Evolutionary conservation across 1,140 invertebrate genomes (phyloP).

Genomic region (Laodelphax striatellus): DNA sequence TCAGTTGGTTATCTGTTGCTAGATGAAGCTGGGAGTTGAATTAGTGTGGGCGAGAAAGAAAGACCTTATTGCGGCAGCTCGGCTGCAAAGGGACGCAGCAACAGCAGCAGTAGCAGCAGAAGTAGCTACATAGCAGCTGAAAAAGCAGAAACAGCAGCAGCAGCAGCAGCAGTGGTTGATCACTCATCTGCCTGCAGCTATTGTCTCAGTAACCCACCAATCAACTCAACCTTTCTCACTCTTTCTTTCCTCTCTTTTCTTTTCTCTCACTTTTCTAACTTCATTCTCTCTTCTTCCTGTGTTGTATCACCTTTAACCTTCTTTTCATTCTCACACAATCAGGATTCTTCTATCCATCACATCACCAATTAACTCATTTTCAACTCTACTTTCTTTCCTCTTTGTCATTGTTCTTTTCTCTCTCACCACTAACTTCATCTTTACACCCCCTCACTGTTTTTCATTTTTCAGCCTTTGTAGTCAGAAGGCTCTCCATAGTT

Average conservation of each 20-base stretch:
- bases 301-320: background rate
- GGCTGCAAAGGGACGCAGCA: no score
- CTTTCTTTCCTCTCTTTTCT: background rate
- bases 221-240: background rate
- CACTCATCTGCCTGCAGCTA: no score
- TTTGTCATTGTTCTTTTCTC: background rate
- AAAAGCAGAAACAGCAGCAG: no score
- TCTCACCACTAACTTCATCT: background rate
- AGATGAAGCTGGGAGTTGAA: no score
- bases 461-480: no score
- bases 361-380: background rate
- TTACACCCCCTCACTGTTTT: background rate
- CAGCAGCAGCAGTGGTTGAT: no score
- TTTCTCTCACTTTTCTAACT: background rate
- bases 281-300: background rate
- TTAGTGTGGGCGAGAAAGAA: no score
- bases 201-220: background rate
- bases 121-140: no score
- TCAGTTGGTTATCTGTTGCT: no score
- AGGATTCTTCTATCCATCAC: background rate
- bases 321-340: background rate
- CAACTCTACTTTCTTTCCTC: background rate
- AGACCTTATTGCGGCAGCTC: no score
- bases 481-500: no score
- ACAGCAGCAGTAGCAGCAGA: no score